Evolutionary conservation across 2,113 vertebrate genomes (phyloP), one percentile per base, ranked within the genome.

Genomic region (Ailuropoda melanoleuca): DNA sequence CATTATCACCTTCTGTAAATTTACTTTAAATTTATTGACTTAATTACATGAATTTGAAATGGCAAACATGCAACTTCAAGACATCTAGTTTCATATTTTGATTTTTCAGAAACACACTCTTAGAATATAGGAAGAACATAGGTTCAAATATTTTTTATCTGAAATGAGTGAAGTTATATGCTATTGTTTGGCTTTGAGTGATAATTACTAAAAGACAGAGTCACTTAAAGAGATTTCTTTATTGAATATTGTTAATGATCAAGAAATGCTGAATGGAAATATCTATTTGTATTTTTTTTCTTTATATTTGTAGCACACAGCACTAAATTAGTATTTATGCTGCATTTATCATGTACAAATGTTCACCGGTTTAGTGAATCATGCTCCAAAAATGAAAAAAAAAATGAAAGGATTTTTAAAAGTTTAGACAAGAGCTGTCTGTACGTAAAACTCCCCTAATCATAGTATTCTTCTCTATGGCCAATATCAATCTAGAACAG

Each of bases 11-110:
- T 95, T 91, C 94, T 96, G 97, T 66, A 93, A 84, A 60, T 24
- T 90, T 84, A 5, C 80, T 96, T 90, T 95, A 94, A 97, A 97
- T 98, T 98, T 94, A 98, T 66, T 93, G 96, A 90, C 95, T 98
- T 98, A 98, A 98, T 98, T 97, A 97, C 43, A 96, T 58, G 37
- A 92, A 88, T 64, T 94, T 96, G 17, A 72, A 97, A 14, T 55
- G 90, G 60, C 37, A 93, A 97, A 89, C 56, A 80, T 87, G 19
- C 24, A 97, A 96, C 74, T 85, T 97, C 64, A 95, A 88, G 88
- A 75, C 91, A 97, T 90, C 21, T 78, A 95, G 29, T 80, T 95
- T 92, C 50, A 92, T 37, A 74, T 85, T 95, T 86, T 4, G 78
- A 11, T 48, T 97, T 93, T 93, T 92, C 31, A 55, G 88, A 97